phyloP scores from a whole-genome alignment of 2,888 invertebrate genomes.

The Tricholauxania praeusta region DNA sequence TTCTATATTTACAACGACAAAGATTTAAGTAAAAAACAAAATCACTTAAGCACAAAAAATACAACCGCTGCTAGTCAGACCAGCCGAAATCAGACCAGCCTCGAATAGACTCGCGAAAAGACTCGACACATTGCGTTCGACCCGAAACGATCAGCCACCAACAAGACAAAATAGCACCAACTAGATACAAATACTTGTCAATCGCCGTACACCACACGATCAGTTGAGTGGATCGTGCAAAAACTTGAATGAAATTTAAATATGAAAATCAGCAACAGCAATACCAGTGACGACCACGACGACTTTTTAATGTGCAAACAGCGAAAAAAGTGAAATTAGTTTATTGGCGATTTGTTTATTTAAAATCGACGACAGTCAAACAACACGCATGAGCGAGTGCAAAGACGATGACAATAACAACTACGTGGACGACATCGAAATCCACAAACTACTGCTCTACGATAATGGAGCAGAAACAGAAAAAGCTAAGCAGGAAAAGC shows the following conservation, averaged over 20 bases:
- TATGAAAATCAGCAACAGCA: slow-evolving; percentile 23
- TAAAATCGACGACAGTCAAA: slow-evolving; percentile 27
- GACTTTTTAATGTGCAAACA: slow-evolving; percentile 10
- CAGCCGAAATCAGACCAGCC: slow-evolving; percentile 42
- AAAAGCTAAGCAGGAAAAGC: background rate
- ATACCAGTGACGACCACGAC: slow-evolving; percentile 18
- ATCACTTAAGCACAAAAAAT: slow-evolving; percentile 56
- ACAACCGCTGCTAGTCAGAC: slow-evolving; percentile 37
- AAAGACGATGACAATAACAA: slow-evolving; percentile 20
- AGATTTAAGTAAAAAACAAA: background rate
- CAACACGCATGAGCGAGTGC: slow-evolving; percentile 11
- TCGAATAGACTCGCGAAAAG: slow-evolving; percentile 27
- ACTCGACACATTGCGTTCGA: slow-evolving; percentile 13
- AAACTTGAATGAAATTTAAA: slow-evolving; percentile 45
- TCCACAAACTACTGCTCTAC: background rate
- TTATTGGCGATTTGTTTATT: slow-evolving; percentile 36
- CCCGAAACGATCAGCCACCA: slow-evolving; percentile 44
- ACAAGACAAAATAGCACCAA: slow-evolving; percentile 39
- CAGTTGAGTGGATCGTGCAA: slow-evolving; percentile 38
- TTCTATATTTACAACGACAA: background rate
- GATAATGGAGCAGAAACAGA: background rate
- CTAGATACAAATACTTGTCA: slow-evolving; percentile 42
- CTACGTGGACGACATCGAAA: slow-evolving; percentile 6
- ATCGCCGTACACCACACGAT: slow-evolving; percentile 21
- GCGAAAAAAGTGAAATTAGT: slow-evolving; percentile 35